These are phyloP conservation scores for Octodon degus DNA, from an alignment of 2,113 vertebrate genomes.

Conservation along the genomic window DNA sequence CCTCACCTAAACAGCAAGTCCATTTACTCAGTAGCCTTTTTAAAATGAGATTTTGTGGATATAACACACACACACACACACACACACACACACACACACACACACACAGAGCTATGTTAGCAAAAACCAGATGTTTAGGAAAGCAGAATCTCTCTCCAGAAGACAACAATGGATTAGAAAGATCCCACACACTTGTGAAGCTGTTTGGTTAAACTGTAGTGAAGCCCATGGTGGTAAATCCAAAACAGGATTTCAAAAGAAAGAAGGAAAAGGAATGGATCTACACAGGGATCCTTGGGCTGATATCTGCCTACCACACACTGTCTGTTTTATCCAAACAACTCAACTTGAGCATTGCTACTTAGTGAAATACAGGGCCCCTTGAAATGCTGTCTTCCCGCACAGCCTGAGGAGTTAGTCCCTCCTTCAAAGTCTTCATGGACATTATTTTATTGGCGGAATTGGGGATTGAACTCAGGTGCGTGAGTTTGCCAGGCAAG, in stretches of 20 bases:
- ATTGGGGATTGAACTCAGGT: too few relatives aligned
- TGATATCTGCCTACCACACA: not conserved
- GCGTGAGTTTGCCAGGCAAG: too few relatives aligned
- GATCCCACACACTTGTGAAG: not conserved
- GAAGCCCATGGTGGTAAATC: not conserved
- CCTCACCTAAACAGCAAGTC: not conserved
- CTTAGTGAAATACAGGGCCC: not conserved
- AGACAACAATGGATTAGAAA: not conserved
- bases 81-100: not conserved
- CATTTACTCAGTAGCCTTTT: not conserved
- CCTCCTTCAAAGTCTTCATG: not conserved
- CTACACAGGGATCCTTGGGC: not conserved
- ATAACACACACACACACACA: not conserved
- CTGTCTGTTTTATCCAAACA: not conserved
- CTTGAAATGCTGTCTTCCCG: not conserved
- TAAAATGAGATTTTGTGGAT: not conserved
- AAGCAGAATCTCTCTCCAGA: not conserved
- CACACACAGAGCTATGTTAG: not conserved
- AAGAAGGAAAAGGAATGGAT: not conserved
- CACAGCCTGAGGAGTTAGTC: not conserved
- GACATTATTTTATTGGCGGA: not conserved
- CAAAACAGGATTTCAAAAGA: not conserved
- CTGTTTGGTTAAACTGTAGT: not conserved
- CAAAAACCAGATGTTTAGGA: not conserved
- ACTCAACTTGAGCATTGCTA: not conserved